phyloP scores from a whole-genome alignment of 2,113 vertebrate genomes.

The Hydrolagus affinis region DNA sequence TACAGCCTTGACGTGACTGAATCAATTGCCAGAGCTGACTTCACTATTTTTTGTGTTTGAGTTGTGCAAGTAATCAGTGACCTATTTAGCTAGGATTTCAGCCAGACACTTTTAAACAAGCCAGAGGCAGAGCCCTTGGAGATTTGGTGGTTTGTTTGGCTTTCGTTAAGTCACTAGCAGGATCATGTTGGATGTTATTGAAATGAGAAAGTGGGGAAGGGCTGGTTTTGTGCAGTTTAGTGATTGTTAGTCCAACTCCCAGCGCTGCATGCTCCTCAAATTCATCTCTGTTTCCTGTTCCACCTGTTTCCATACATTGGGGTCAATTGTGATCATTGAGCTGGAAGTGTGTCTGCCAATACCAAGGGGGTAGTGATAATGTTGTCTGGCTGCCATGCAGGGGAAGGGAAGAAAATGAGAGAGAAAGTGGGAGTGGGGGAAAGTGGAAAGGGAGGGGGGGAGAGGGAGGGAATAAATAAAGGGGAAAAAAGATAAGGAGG shows the following conservation, averaged over 20 bases:
- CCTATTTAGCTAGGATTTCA: not conserved
- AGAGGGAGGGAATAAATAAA: too few species aligned
- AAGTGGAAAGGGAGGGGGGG: too few species aligned
- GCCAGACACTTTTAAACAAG: conserved; percentile 9
- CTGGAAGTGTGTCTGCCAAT: too few species aligned
- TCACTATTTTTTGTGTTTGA: not conserved
- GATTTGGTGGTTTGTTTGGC: not conserved
- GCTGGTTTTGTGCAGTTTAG: not conserved
- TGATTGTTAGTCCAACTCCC: not conserved
- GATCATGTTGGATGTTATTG: not conserved
- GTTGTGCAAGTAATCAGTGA: conserved; percentile 23
- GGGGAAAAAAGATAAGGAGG: too few species aligned
- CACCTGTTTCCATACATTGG: too few species aligned
- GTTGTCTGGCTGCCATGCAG: too few species aligned
- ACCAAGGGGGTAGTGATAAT: too few species aligned
- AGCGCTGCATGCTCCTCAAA: too few species aligned
- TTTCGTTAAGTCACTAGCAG: conserved; percentile 16
- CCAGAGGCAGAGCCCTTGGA: not conserved
- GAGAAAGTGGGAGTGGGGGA: too few species aligned
- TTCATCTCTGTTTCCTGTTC: too few species aligned
- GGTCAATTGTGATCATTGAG: too few species aligned
- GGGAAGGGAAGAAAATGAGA: too few species aligned
- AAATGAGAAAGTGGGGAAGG: not conserved
- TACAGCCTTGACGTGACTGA: not conserved
- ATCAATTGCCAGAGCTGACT: not conserved